These are phyloP conservation scores for Bergia sp. DNA, from an alignment of 92 coral and sea anemone species.

Conservation along the genomic window DNA sequence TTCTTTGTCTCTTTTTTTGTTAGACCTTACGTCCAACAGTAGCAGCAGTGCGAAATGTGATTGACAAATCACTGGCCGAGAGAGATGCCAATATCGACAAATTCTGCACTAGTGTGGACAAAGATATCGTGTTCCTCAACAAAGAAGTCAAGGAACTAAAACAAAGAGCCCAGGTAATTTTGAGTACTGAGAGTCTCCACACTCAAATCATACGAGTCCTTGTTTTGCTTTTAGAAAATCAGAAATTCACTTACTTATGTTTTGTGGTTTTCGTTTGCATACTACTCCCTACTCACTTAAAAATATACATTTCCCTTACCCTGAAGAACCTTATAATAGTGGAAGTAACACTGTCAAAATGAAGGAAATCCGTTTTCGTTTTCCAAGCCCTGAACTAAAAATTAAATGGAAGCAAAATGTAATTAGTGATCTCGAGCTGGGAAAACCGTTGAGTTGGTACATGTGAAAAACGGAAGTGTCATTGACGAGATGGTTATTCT, in stretches of 20 bases:
- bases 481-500: background rate
- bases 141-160: constrained; percentile 95
- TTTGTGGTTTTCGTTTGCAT: background rate
- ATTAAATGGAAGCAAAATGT: too few species aligned
- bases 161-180: constrained; percentile 93
- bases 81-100: constrained; percentile 97
- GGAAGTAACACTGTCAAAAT: too few species aligned
- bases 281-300: background rate
- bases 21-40: constrained; percentile 94
- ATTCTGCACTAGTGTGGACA: constrained; percentile 95
- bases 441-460: background rate
- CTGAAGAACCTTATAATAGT: too few species aligned
- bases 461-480: background rate
- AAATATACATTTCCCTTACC: too few species aligned
- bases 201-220: too few species aligned
- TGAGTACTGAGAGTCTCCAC: background rate
- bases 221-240: background rate
- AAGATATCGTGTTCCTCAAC: constrained; percentile 86
- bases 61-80: constrained; percentile 97
- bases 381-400: background rate
- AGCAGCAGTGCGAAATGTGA: constrained; percentile 92
- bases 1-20: background rate
- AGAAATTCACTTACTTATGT: background rate
- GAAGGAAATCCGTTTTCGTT: too few species aligned
- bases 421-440: too few species aligned